Base-by-base conservation (phyloP, 53 echinoderm and acorn worm genomes). In the Echinarachnius parma region DNA sequence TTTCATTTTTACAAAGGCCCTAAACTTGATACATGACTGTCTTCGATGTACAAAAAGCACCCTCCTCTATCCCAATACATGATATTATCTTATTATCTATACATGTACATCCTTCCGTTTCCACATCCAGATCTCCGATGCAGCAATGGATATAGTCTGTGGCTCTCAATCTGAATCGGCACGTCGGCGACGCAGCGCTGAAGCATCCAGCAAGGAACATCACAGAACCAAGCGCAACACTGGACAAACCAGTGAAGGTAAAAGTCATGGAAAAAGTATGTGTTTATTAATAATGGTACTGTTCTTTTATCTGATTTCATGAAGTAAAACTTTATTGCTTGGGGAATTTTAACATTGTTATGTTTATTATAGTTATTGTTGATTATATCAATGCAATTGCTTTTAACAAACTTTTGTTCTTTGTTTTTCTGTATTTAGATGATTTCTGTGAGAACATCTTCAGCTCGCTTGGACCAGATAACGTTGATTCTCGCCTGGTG, bases 401-500 rank as follows among this genome's bases (percentile, higher is more conserved):
- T 42, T 7, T 9, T 7, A 7, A 58, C 15, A 62, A 59, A 20
- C 22, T n/a, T 28, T 31, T 32, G 18, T 24, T 63, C 61, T 35
- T 18, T 59, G 5, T 46, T 63, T 50, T n/a, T n/a, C n/a, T n/a
- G n/a, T n/a, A 27, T 24, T 13, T 34, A 91, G 88, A 62, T 46
- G 76, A 53, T 3, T 92, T 89, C 34, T 92, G 92, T 58, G 22
- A 33, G 15, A 72, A 81, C 33, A 33, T 92, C 3, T 92, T 82
- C 22, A 54, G 62, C 18, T 55, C 76, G 25, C 66, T 92, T 11
- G 79, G 79, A 48, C 57, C 39, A 5, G 76, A 81, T 7, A n/a
- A n/a, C n/a, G 20, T 59, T 1, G 59, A 81, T 34, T 87, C 87
- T 15, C 64, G 55, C 14, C 70, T 92, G 0, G 66, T 75, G 48